These are phyloP conservation scores for Austrolebias charrua DNA, from an alignment of 2,797 vertebrate genomes.

Conservation along the genomic window DNA sequence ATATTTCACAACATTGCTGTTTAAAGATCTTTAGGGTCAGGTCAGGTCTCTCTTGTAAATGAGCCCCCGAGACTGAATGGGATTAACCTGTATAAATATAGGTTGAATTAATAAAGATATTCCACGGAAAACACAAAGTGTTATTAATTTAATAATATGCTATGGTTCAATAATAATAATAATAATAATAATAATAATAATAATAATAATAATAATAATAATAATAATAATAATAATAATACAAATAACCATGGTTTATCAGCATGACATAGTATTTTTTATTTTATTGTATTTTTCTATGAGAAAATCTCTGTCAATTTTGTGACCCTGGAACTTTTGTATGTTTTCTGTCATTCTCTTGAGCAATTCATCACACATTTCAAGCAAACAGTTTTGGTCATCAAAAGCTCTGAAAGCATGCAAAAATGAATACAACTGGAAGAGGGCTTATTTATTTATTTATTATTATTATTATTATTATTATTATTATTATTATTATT, in stretches of 20 bases:
- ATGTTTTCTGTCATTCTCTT: conserved; percentile 51
- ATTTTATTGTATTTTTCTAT: conserved; percentile 8
- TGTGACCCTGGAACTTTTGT: conserved; percentile 21
- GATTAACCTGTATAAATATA: too few species aligned
- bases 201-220: conserved; percentile 9
- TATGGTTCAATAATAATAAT: conserved; percentile 9
- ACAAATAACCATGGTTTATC: conserved; percentile 4
- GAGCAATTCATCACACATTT: conserved; percentile 47
- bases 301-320: conserved; percentile 30
- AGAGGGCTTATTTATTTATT: conserved; percentile 3
- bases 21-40: background rate
- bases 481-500: too few species aligned
- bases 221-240: conserved; percentile 9
- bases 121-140: conserved; percentile 3
- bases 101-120: background rate
- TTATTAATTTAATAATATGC: conserved; percentile 9
- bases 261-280: conserved; percentile 10
- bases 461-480: too few species aligned
- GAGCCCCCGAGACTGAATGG: too few species aligned
- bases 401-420: conserved; percentile 34
- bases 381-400: conserved; percentile 35
- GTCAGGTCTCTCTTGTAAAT: too few species aligned
- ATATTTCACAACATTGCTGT: conserved; percentile 1
- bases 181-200: conserved; percentile 4
- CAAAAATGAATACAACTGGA: conserved; percentile 17